phyloP scores from a whole-genome alignment of 2,888 invertebrate genomes.

The Drosophila mercatorum region DNA sequence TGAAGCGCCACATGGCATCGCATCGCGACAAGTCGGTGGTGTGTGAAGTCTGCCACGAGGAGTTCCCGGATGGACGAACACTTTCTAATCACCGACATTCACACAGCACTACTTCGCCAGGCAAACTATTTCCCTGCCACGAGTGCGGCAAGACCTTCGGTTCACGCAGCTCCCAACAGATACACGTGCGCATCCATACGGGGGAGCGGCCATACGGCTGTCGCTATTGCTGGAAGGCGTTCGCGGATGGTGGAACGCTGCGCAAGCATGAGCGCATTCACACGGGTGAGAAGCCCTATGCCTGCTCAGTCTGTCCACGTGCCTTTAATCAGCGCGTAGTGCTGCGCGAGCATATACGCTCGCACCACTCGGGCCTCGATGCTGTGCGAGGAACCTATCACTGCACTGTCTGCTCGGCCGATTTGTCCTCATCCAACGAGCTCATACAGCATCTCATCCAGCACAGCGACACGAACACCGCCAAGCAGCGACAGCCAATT shows the following conservation, averaged over 20 bases:
- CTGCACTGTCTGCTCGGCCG: conserved; percentile 91
- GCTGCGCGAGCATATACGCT: conserved; percentile 92
- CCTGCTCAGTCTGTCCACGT: conserved; percentile 93
- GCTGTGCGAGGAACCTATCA: conserved; percentile 89
- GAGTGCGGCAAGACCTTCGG: conserved; percentile 95
- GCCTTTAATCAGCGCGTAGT: conserved; percentile 95
- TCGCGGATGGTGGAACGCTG: conserved; percentile 94
- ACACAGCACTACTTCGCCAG: conserved; percentile 85
- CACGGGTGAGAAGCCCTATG: conserved; percentile 94
- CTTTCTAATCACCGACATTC: conserved; percentile 90
- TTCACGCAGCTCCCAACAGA: conserved; percentile 93
- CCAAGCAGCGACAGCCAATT: conserved; percentile 91
- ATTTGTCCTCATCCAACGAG: conserved; percentile 89
- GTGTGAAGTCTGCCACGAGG: conserved; percentile 89
- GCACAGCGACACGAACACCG: conserved; percentile 94
- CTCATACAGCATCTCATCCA: conserved; percentile 93
- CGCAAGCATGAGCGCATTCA: conserved; percentile 94
- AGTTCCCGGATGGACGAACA: conserved; percentile 89
- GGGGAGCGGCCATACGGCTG: conserved; percentile 93
- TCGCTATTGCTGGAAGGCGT: conserved; percentile 94
- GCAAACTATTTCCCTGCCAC: conserved; percentile 91
- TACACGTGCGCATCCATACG: conserved; percentile 93
- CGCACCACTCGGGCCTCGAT: conserved; percentile 93
- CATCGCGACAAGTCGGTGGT: conserved; percentile 89
- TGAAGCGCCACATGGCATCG: conserved; percentile 89